Base-by-base conservation (phyloP, 2,113 vertebrate species). In the Dolichallabes microphthalmus region DNA sequence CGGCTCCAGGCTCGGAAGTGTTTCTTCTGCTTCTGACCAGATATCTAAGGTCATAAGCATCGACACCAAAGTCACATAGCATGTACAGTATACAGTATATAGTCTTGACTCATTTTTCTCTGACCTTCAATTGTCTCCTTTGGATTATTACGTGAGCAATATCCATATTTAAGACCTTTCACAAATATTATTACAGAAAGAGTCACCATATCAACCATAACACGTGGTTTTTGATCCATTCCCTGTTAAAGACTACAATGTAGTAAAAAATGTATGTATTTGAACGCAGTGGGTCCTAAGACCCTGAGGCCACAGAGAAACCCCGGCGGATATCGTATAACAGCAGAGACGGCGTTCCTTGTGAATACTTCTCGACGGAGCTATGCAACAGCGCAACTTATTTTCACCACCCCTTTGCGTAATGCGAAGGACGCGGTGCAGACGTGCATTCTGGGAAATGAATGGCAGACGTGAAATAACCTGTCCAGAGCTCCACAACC, bases 1-100 rank as follows among this genome's bases (percentile, higher is more conserved):
- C 82, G 58, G 82, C 63, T 86, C 74, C 86, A 87, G 77, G 86
- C 84, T 86, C 86, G 77, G 75, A 84, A 87, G 75, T 87, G 82
- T 76, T 88, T 86, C 60, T 86, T 91, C 69, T 82, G 82, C 74
- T 86, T 74, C 87, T 89, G 86, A 84, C 58, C 66, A 71, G 27
- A 27, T 89, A 86, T 87, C 69, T 79, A 80, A 88, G 25, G 68
- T 77, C 86, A 89, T 76, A 52, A 69, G 61, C 71, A 86, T 88
- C 80, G 80, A 68, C 32, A 27, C 85, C 82, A 39, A 7, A 32
- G 35, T 60, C 66, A 39, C 7, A 9, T 2, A 69, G 66, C 32
- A 19, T 35, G 2, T 20, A 35, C 6, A 35, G 25, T n/a, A n/a
- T n/a, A 61, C 60, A 6, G 22, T 25, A n/a, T 25, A 63, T 10